phyloP scores from a whole-genome alignment of 92 coral and sea anemone genomes.

The Bergia sp. region DNA sequence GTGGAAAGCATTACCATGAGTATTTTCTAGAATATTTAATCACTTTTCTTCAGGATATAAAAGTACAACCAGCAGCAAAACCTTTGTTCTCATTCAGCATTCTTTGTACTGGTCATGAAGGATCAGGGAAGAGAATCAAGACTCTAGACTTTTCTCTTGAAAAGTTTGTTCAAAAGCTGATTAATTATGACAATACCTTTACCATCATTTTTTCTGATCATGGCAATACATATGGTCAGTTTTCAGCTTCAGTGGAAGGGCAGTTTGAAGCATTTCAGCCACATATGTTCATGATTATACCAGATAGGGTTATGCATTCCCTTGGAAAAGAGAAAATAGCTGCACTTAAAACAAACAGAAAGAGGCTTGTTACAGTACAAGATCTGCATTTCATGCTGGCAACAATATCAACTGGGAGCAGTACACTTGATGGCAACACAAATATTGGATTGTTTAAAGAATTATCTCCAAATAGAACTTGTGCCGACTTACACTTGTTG shows the following conservation, averaged over 20 bases:
- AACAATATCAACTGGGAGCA: constrained; percentile 46
- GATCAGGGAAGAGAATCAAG: constrained; percentile 67
- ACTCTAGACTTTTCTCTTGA: constrained; percentile 63
- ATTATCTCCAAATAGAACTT: constrained; percentile 65
- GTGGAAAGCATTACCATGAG: constrained; percentile 61
- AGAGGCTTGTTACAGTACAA: constrained; percentile 58
- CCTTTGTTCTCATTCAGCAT: constrained; percentile 73
- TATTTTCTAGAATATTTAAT: constrained; percentile 55
- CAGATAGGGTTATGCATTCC: constrained; percentile 44
- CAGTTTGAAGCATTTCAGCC: constrained; percentile 82
- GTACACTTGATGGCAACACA: constrained; percentile 23
- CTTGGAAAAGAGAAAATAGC: constrained; percentile 62
- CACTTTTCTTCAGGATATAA: constrained; percentile 39
- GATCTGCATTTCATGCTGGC: constrained; percentile 73
- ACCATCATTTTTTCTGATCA: constrained; percentile 82
- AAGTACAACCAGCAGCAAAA: constrained; percentile 31
- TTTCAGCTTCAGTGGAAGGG: constrained; percentile 71
- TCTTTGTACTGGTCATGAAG: constrained; percentile 69
- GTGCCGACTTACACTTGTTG: constrained; percentile 63
- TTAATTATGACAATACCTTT: constrained; percentile 67
- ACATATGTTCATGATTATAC: constrained; percentile 68
- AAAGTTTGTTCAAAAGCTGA: constrained; percentile 55
- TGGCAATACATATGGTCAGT: constrained; percentile 75
- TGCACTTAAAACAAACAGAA: constrained; percentile 62
- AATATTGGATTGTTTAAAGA: constrained; percentile 62